Conservation (phyloP, 2,113 vertebrate genomes). For the Naja naja region DNA sequence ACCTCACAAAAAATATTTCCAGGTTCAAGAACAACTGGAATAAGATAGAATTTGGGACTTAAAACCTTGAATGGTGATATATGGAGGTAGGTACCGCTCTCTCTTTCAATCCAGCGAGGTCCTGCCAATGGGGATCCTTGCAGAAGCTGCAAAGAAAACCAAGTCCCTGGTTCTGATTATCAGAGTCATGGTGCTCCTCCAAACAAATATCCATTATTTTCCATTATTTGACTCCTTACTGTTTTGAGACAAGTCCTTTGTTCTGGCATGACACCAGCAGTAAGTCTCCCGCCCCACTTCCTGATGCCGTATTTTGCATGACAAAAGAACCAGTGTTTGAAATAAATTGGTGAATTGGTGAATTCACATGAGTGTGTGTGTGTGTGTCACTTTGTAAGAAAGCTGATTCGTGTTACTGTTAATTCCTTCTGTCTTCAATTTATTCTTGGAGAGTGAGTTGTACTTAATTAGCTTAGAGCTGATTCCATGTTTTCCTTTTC, state of each 20-base stretch:
- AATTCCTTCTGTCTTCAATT: conserved; percentile 82
- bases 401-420: conserved; percentile 69
- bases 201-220: conserved; percentile 12
- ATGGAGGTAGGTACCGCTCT: background rate
- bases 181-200: background rate
- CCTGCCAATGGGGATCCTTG: background rate
- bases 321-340: conserved; percentile 38
- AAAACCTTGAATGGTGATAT: background rate
- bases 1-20: background rate
- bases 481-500: conserved; percentile 72
- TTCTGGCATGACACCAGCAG: background rate
- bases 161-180: conserved; percentile 11
- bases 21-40: background rate
- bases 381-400: conserved; percentile 64
- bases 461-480: conserved; percentile 81
- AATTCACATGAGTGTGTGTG: conserved; percentile 21
- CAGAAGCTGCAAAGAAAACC: background rate
- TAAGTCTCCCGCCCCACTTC: conserved; percentile 15
- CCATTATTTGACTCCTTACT: conserved; percentile 1
- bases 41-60: background rate
- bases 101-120: background rate
- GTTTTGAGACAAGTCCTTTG: background rate
- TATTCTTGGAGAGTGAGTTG: conserved; percentile 74
- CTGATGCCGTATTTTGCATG: conserved; percentile 9
- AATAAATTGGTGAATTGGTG: conserved; percentile 35